Evolutionary conservation across 2,113 vertebrate genomes (phyloP), one percentile per base, ranked within the genome.

Genomic region (Anhinga anhinga): DNA sequence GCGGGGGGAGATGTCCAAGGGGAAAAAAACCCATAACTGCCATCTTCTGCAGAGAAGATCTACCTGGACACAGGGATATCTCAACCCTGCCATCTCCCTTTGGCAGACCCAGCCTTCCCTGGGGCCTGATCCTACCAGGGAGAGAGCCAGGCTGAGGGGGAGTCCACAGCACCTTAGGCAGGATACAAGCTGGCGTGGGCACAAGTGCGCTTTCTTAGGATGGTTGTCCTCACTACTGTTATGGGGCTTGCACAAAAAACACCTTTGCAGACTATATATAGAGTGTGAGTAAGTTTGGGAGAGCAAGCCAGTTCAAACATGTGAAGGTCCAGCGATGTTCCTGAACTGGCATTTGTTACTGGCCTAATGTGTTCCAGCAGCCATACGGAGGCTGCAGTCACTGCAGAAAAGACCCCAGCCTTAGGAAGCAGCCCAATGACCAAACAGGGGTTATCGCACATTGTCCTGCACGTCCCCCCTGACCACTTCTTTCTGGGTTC

Each of bases 311-410:
- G 30, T 44, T 40, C 40, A 45, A 21, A 38, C 1, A 3, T 10
- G 58, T 55, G 27, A 72, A 53, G 15, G 34, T 26, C 18, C 29
- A 18, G 10, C 4, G 27, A 6, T 27, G 18, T 9, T 52, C 66
- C 42, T 36, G 9, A 74, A 45, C 22, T 19, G 16, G 8, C 0
- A 1, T 36, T 61, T 65, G 11, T 10, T 20, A 36, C 34, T 8
- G 29, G 34, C 18, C 18, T 53, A 66, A 5, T 4, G 13, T 19
- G 19, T 36, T 15, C 62, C 77, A 40, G 56, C 15, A 65, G 58
- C 42, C 3, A 0, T 19, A 55, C 0, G 2, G 58, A 59, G n/a
- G 16, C 15, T 11, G 26, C 21, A 13, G 34, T 11, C 2, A 0
- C n/a, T 45, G 21, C 53, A 69, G 67, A n/a, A 69, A 29, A 55